Conservation (phyloP, 2,888 invertebrate genomes). For the Eupelmus urozonus region DNA sequence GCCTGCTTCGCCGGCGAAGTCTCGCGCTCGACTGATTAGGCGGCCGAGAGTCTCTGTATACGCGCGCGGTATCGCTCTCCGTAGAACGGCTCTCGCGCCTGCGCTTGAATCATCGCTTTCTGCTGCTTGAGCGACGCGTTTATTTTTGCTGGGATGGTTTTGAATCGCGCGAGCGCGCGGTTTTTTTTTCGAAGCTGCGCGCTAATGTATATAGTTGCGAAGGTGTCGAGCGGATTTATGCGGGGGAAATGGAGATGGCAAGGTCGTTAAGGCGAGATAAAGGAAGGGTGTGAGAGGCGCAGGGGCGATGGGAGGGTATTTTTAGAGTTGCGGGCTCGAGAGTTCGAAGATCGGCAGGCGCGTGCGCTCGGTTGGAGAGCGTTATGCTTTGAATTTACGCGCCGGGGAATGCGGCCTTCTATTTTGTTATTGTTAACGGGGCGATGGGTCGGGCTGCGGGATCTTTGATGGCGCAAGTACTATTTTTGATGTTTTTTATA, state of each 20-base stretch:
- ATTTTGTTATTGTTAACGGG: too few species aligned
- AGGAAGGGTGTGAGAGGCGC: not conserved
- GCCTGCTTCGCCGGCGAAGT: constrained; percentile 43
- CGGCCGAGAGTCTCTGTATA: not conserved
- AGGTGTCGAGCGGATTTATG: constrained; percentile 1
- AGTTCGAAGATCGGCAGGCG: constrained; percentile 11
- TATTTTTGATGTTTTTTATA: too few species aligned
- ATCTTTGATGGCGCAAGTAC: too few species aligned
- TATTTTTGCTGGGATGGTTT: constrained; percentile 1
- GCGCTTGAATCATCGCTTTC: constrained; percentile 2
- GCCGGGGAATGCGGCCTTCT: too few species aligned
- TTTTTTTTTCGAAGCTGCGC: too few species aligned
- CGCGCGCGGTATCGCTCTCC: constrained; percentile 30
- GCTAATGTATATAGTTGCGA: too few species aligned
- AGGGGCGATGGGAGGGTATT: not conserved
- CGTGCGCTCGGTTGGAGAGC: not conserved
- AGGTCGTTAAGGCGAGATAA: constrained; percentile 37
- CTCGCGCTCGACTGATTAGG: constrained; percentile 48
- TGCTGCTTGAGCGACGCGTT: not conserved
- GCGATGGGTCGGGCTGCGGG: too few species aligned
- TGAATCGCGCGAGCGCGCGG: too few species aligned
- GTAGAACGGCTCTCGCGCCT: too few species aligned
- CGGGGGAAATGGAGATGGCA: constrained; percentile 3
- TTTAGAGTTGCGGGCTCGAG: constrained; percentile 25
- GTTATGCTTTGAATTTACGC: too few species aligned